phyloP scores from a whole-genome alignment of 2,888 invertebrate genomes.

The Nasonovia ribisnigri region DNA sequence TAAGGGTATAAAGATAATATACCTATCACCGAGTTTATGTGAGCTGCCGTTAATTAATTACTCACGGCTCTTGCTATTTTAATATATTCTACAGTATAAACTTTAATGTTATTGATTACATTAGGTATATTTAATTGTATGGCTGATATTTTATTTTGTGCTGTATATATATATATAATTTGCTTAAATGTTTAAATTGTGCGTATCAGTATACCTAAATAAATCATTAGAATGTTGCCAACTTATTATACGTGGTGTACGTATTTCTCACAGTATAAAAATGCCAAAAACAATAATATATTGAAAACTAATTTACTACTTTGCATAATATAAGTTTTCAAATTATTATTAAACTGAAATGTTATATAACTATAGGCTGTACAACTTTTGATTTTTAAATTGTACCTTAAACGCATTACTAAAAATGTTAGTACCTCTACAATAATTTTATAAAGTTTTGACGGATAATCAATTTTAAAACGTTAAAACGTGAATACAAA shows the following conservation, averaged over 20 bases:
- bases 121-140: not conserved
- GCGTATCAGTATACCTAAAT: not conserved
- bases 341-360: not conserved
- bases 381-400: not conserved
- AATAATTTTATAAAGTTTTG: not conserved
- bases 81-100: not conserved
- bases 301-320: not conserved
- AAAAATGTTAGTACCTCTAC: not conserved
- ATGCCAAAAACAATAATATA: constrained; percentile 7
- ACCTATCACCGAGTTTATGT: not conserved
- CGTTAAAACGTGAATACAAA: not conserved
- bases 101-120: not conserved
- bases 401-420: not conserved
- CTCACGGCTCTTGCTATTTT: not conserved
- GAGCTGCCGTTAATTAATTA: not conserved
- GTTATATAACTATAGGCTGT: not conserved
- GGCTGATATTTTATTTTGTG: not conserved
- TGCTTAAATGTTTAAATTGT: not conserved
- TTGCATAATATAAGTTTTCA: not conserved
- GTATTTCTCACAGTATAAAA: not conserved
- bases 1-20: not conserved
- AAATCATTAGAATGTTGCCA: not conserved
- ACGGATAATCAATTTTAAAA: not conserved
- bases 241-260: not conserved
- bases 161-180: not conserved